Evolutionary conservation across 2,797 vertebrate species (phyloP).

Genomic region (Hipposideros larvatus): DNA sequence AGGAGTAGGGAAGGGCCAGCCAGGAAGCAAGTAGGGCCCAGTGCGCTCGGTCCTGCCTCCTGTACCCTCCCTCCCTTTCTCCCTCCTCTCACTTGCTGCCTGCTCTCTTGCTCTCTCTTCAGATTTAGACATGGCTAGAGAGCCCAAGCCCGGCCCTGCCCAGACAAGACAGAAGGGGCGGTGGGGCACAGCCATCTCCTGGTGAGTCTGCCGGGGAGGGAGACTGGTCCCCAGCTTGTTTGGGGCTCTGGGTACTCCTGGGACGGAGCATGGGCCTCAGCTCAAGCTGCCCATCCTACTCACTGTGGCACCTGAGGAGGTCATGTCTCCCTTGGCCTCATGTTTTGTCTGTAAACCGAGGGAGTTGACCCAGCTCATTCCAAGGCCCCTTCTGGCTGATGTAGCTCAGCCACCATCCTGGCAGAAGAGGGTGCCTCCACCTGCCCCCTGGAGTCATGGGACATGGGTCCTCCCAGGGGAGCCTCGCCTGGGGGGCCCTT

Average conservation of each 20-base stretch:
- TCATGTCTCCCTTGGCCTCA: not conserved
- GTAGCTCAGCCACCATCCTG: not conserved
- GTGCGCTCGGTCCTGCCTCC: not conserved
- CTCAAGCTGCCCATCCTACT: not conserved
- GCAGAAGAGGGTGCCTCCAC: not conserved
- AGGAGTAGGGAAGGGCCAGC: not conserved
- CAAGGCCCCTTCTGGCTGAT: not conserved
- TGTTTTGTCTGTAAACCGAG: not conserved
- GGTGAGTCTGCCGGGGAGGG: not conserved
- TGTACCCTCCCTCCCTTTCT: not conserved
- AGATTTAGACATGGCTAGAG: conserved; percentile 81
- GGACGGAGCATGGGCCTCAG: not conserved
- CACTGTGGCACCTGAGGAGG: not conserved
- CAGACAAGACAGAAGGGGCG: conserved; percentile 74
- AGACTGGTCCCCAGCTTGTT: not conserved
- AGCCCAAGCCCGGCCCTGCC: conserved; percentile 49
- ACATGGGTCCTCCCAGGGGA: not conserved
- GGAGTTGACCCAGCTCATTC: not conserved
- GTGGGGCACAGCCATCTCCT: not conserved
- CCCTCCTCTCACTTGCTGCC: not conserved
- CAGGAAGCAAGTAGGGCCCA: not conserved
- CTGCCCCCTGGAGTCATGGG: not conserved
- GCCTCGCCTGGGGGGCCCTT: fast-evolving
- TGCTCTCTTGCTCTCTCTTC: not conserved
- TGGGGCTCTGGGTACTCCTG: not conserved